Base-by-base conservation (phyloP, 2,888 invertebrate genomes). In the Cerastoderma edule region DNA sequence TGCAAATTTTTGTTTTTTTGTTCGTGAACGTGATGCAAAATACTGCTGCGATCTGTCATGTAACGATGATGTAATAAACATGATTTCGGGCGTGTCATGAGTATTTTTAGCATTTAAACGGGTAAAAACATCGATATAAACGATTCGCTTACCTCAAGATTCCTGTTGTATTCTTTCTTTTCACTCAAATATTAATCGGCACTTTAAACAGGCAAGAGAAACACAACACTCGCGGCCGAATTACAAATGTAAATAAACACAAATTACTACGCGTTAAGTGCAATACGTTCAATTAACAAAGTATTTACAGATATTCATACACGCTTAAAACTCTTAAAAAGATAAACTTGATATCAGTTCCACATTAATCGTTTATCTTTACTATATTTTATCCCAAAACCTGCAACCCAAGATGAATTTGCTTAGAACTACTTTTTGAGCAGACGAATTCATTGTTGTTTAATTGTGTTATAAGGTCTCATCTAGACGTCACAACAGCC, bases 201-300 rank as follows among this genome's bases (percentile, higher is more conserved):
- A 48, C 53, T 63, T 60, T 53, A 67, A 50, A 72, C 77, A 74
- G 78, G 76, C 77, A 82, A 85, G 78, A 75, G 84, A 85, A 86
- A 86, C 85, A 88, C 87, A 89, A 89, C 89, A 89, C 86, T 80
- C 72, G 75, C 67, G 81, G 85, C 84, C 89, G 85, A 85, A 86
- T 87, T 84, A 87, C 88, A 83, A 85, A 85, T 75, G 89, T 90
- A 91, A 91, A 91, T 88, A 91, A 86, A 89, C 89, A 90, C 85
- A 90, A 85, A 91, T 89, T 80, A 83, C 65, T 89, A 70, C 90
- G 89, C 89, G 56, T 72, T 63, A 57, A 32, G 24, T 53, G 24
- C 22, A 46, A n/a, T 6, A n/a, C 16, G 4, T n/a, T n/a, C n/a
- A n/a, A n/a, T n/a, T n/a, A n/a, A n/a, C n/a, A n/a, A n/a, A n/a